These are phyloP conservation scores for Lasioglossum vierecki DNA, from an alignment of 2,888 invertebrate genomes.

Conservation along the genomic window DNA sequence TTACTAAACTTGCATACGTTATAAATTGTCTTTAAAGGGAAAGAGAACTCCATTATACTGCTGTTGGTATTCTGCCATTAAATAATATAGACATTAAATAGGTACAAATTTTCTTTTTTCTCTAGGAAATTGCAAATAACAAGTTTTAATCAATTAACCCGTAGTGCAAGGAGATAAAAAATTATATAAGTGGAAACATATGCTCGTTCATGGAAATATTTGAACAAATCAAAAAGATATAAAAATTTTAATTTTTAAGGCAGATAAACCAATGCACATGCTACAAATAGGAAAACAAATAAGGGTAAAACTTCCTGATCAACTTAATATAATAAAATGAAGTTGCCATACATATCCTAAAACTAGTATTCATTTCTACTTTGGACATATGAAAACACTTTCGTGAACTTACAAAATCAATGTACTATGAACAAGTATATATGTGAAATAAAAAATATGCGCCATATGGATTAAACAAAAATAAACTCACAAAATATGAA, in stretches of 20 bases:
- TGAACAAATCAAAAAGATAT: background rate
- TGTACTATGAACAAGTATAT: background rate
- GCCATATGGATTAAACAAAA: background rate
- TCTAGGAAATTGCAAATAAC: background rate
- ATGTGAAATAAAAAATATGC: background rate
- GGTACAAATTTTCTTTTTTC: background rate
- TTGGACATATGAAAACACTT: background rate
- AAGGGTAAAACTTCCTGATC: background rate
- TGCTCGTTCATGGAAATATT: background rate
- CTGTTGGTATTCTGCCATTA: background rate
- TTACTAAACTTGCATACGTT: background rate
- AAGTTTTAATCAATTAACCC: background rate
- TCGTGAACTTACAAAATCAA: conserved; percentile 1
- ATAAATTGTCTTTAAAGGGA: background rate
- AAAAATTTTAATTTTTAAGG: background rate
- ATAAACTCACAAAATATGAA: background rate
- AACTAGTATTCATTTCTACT: background rate
- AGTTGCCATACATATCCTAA: background rate
- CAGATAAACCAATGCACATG: background rate
- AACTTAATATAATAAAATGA: background rate
- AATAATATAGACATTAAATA: background rate
- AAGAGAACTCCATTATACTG: background rate
- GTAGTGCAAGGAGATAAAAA: background rate
- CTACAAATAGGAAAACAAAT: background rate
- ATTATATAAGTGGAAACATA: background rate